Evolutionary conservation across 2,113 vertebrate species (phyloP), one percentile per base, ranked within the genome.

Genomic region (Atherinomorus stipes): DNA sequence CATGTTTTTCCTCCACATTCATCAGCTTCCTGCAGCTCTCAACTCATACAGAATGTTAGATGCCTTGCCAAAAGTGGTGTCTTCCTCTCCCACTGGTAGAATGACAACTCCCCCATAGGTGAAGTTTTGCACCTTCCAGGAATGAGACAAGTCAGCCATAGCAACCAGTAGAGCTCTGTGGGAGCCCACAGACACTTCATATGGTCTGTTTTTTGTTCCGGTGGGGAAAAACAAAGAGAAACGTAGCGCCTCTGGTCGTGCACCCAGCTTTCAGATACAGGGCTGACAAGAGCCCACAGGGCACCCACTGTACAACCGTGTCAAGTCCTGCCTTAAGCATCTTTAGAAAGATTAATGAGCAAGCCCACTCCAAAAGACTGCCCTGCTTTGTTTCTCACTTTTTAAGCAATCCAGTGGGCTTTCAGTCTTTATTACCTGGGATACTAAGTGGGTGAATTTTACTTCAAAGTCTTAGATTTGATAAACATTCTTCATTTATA

Each of bases 311-410:
- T 57, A 80, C 60, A 60, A 64, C 73, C 80, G 70, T 77, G 89
- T 92, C 90, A 88, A 77, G 58, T 34, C 67, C 66, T 75, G 84
- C 90, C 87, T 88, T 83, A 80, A 89, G 89, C 87, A 81, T 83
- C 75, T 88, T 89, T 74, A 81, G 68, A 86, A 84, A 90, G 90
- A 94, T 93, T 92, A 93, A 93, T 91, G 89, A 90, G 89, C 71
- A 28, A 42, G 76, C 64, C 12, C 64, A 71, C 79, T 76, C 77
- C 50, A 72, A 77, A 88, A 91, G 56, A 85, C 75, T 90, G 85
- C 80, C 73, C 49, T 60, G 82, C 59, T 64, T 83, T 80, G 68
- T 73, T 54, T 70, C 77, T 58, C 62, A 23, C 68, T 89, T 61
- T 68, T 71, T 75, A 80, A 87, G 81, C 80, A 88, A 90, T 77